phyloP scores from a whole-genome alignment of 2,888 invertebrate species.

The Athripsodes cinereus region DNA sequence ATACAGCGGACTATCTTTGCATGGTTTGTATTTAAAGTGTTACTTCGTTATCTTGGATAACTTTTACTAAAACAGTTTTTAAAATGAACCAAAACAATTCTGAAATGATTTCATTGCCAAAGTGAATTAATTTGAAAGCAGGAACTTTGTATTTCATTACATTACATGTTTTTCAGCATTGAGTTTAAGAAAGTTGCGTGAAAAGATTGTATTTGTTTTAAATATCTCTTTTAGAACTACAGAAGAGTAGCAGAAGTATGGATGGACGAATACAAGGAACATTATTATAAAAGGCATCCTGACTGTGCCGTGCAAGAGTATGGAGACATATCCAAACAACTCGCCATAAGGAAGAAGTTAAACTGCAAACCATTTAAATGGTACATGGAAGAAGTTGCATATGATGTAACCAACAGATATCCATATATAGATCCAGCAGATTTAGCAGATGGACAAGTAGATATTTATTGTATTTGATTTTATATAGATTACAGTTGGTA shows the following conservation, averaged over 20 bases:
- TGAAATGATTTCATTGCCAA: conserved; percentile 15
- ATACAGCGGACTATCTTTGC: conserved; percentile 35
- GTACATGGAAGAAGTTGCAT: conserved; percentile 91
- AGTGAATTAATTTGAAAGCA: no score
- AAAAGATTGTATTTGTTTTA: no score
- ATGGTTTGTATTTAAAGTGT: not conserved
- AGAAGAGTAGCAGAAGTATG: conserved; percentile 92
- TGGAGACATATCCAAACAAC: conserved; percentile 76
- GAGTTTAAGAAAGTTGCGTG: no score
- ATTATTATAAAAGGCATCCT: conserved; percentile 72
- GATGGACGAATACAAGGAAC: conserved; percentile 96
- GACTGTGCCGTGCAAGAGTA: conserved; percentile 68
- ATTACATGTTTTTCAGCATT: no score
- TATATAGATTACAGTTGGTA: not conserved
- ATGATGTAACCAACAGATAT: conserved; percentile 79
- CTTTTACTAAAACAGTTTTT: no score
- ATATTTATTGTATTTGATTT: not conserved
- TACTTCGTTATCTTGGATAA: no score
- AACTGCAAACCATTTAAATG: conserved; percentile 90
- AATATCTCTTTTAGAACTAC: conserved; percentile 75
- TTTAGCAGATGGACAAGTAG: conserved; percentile 72
- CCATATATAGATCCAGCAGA: conserved; percentile 82
- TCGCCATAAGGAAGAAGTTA: conserved; percentile 62
- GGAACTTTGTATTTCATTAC: no score
- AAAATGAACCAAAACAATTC: conserved; percentile 15